phyloP scores from a whole-genome alignment of 2,888 invertebrate species.

The Aphrophora alni region DNA sequence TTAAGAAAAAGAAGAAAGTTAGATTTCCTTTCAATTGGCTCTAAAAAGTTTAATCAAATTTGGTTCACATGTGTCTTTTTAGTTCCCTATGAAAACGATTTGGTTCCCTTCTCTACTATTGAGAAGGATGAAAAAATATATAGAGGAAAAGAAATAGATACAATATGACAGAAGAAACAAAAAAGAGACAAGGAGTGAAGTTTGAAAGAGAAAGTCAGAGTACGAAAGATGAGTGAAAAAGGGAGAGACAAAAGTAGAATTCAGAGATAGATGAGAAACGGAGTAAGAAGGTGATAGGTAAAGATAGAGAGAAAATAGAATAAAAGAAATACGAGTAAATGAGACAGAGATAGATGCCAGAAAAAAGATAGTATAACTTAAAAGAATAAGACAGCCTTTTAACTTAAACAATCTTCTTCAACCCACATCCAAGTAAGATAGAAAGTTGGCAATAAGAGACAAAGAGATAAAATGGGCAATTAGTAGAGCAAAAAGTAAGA shows the following conservation, averaged over 20 bases:
- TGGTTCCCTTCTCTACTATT: too few species aligned
- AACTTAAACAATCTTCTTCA: too few species aligned
- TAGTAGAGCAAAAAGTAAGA: too few species aligned
- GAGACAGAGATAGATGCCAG: conserved; percentile 25
- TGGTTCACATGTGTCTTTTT: too few species aligned
- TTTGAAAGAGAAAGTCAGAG: background rate
- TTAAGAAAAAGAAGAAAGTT: too few species aligned
- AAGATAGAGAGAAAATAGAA: background rate
- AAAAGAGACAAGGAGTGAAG: background rate
- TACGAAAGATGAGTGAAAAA: background rate
- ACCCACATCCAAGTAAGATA: too few species aligned
- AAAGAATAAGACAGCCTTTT: too few species aligned
- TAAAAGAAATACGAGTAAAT: background rate
- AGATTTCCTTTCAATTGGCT: too few species aligned
- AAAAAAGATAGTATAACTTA: conserved; percentile 4
- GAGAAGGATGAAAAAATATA: background rate
- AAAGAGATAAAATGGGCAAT: too few species aligned
- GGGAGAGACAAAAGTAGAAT: background rate
- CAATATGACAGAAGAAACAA: background rate
- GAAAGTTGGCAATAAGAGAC: too few species aligned
- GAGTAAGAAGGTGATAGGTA: background rate
- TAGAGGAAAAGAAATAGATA: background rate
- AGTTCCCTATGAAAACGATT: too few species aligned
- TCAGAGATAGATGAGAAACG: background rate
- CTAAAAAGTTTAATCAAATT: too few species aligned